Evolutionary conservation across 2,888 invertebrate genomes (phyloP).

Genomic region (Bombyx huttoni): DNA sequence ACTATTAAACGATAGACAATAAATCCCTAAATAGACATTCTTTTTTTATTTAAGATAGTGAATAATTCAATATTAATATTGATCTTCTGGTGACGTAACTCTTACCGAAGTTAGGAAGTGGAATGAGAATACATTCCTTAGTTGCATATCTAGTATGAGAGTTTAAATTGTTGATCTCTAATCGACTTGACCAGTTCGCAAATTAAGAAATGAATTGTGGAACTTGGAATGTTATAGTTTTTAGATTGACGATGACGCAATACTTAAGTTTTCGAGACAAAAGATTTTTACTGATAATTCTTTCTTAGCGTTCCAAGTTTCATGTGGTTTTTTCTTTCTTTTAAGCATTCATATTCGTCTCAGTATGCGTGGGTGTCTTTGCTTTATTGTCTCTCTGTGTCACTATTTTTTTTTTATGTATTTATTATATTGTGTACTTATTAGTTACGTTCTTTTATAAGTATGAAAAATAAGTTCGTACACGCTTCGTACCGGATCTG

Average conservation of each 20-base stretch:
- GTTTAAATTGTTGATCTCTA: not conserved
- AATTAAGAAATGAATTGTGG: slow-evolving; percentile 5
- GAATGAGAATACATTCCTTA: no score
- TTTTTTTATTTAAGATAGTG: no score
- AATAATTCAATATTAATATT: no score
- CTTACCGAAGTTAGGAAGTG: no score
- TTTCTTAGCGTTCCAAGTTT: slow-evolving; percentile 9
- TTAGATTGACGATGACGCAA: not conserved
- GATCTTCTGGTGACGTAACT: no score
- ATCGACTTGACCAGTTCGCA: not conserved
- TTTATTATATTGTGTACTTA: slow-evolving; percentile 64
- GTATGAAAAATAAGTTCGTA: slow-evolving; percentile 48
- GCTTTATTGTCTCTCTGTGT: slow-evolving; percentile 67
- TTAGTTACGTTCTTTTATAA: slow-evolving; percentile 56
- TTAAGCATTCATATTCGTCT: slow-evolving; percentile 41
- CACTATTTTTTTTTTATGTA: slow-evolving; percentile 46
- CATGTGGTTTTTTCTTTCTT: slow-evolving; percentile 9
- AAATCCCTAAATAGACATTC: no score
- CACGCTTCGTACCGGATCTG: slow-evolving; percentile 58
- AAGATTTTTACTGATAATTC: not conserved
- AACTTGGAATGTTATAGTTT: not conserved
- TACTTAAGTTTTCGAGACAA: not conserved
- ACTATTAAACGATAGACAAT: no score
- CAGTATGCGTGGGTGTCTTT: slow-evolving; percentile 51
- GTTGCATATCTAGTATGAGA: no score